phyloP scores from a whole-genome alignment of 2,113 vertebrate genomes.

The Argyrosomus japonicus region DNA sequence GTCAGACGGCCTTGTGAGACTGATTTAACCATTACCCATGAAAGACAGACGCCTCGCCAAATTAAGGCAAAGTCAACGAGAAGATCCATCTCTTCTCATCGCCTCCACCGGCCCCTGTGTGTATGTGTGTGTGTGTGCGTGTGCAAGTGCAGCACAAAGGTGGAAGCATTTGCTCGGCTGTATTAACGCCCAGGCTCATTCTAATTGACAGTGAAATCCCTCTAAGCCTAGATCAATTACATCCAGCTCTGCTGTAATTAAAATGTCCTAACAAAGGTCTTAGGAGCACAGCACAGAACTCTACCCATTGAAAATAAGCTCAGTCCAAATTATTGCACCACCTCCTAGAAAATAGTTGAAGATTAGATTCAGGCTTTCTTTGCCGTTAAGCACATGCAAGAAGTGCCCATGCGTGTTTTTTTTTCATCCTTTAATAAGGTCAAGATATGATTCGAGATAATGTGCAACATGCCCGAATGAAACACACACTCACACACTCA shows the following conservation, averaged over 20 bases:
- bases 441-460: conserved; percentile 44
- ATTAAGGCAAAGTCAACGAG: conserved; percentile 47
- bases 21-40: conserved; percentile 44
- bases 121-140: background rate
- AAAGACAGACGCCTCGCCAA: conserved; percentile 52
- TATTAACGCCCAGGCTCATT: conserved; percentile 79
- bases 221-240: conserved; percentile 85
- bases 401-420: conserved; percentile 1
- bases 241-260: conserved; percentile 84
- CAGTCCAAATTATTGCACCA: conserved; percentile 64
- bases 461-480: background rate
- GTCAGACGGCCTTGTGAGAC: conserved; percentile 24
- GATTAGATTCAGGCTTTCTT: conserved; percentile 45
- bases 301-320: conserved; percentile 68
- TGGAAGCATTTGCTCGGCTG: conserved; percentile 73
- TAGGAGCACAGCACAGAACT: conserved; percentile 74
- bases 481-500: background rate
- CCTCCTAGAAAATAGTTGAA: conserved; percentile 56
- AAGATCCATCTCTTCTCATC: conserved; percentile 22
- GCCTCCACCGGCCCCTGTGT: background rate
- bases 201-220: conserved; percentile 82
- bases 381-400: conserved; percentile 31
- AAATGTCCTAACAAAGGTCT: conserved; percentile 84
- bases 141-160: conserved; percentile 59
- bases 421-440: conserved; percentile 36